phyloP scores from a whole-genome alignment of 1,140 invertebrate genomes.

The Mamestra configurata region DNA sequence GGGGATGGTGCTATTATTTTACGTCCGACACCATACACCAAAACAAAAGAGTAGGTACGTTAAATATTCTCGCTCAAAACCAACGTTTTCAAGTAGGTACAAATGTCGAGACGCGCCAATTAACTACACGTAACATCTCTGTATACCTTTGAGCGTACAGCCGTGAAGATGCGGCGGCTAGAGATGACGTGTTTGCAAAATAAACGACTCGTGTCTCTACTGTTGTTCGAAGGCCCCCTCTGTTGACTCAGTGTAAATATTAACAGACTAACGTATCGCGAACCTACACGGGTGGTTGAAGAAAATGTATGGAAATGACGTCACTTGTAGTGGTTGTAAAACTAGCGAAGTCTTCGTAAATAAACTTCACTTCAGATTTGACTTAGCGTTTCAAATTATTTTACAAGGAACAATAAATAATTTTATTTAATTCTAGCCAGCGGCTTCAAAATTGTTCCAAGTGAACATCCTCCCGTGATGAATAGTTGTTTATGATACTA shows the following conservation, averaged over 20 bases:
- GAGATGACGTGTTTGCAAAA: constrained; percentile 9
- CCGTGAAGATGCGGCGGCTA: not conserved
- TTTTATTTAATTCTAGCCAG: no score
- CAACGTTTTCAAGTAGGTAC: not conserved
- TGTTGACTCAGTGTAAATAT: not conserved
- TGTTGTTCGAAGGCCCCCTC: constrained; percentile 7
- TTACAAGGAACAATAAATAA: no score
- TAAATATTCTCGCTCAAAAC: not conserved
- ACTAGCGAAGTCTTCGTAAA: no score
- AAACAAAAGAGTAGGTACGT: no score
- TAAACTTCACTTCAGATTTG: no score
- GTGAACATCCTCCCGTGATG: no score
- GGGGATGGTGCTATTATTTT: no score
- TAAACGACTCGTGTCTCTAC: not conserved
- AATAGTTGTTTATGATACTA: no score
- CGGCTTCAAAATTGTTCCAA: no score
- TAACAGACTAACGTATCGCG: not conserved
- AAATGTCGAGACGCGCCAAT: not conserved
- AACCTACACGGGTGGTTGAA: not conserved
- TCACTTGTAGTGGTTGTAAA: not conserved
- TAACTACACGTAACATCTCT: not conserved
- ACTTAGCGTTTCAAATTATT: no score
- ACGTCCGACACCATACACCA: no score
- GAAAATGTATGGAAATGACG: not conserved
- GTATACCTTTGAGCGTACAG: not conserved